phyloP scores from a whole-genome alignment of 1,140 invertebrate species.

The Drosophila oshimai region DNA sequence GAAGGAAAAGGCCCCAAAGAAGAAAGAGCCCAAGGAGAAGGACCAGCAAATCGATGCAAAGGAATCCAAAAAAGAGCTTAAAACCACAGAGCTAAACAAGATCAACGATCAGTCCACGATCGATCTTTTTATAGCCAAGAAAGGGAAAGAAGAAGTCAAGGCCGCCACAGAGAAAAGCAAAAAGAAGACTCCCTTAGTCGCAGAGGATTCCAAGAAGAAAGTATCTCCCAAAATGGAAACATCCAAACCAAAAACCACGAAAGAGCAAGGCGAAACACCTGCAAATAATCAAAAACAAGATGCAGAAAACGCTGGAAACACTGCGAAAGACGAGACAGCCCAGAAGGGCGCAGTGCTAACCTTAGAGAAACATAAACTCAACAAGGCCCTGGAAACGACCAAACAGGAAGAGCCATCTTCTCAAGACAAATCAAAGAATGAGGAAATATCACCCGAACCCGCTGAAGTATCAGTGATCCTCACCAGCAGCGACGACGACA shows the following conservation, averaged over 20 bases:
- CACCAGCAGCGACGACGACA: constrained; percentile 45
- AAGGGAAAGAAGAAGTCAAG: background rate
- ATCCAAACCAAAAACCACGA: background rate
- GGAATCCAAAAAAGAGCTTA: background rate
- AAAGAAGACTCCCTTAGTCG: background rate
- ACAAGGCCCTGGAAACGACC: background rate
- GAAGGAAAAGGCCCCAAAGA: background rate
- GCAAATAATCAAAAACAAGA: background rate
- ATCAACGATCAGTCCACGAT: background rate
- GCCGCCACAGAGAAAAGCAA: background rate
- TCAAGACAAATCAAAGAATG: background rate
- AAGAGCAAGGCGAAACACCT: background rate
- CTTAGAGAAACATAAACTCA: background rate
- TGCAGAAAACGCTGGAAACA: background rate
- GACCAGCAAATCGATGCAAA: too few species aligned
- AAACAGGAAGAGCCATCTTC: background rate
- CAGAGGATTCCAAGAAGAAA: background rate
- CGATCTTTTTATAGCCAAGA: background rate
- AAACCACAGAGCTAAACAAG: background rate
- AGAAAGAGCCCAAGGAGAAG: background rate
- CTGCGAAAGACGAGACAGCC: background rate
- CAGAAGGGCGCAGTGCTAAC: background rate
- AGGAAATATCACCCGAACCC: background rate
- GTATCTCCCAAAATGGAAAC: background rate
- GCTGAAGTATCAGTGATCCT: constrained; percentile 27